Conservation (phyloP, 2,797 vertebrate species). For the Lithobates sylvaticus region DNA sequence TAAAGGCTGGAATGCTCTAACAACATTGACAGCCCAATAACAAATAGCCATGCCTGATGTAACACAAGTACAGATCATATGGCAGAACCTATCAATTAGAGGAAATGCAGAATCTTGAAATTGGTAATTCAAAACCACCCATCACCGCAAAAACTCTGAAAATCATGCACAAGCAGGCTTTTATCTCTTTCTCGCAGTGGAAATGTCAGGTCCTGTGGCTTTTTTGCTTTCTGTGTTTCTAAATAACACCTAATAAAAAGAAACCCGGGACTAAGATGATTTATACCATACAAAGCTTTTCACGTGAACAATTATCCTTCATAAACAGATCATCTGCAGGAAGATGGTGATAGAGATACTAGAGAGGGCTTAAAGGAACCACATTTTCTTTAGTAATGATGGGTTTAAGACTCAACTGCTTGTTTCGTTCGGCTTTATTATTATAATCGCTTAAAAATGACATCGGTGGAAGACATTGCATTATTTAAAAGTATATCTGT, state of each 20-base stretch:
- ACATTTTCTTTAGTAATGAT: neutral
- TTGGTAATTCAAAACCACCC: neutral
- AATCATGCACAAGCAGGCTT: constrained; percentile 3
- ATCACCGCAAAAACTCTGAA: neutral
- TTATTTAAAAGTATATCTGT: no score
- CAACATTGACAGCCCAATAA: constrained; percentile 23
- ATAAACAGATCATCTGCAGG: constrained; percentile 10
- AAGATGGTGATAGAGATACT: neutral
- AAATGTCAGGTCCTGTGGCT: neutral
- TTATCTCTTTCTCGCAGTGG: neutral
- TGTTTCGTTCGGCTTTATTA: neutral
- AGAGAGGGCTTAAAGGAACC: neutral
- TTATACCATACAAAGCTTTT: neutral
- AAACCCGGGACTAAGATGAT: neutral
- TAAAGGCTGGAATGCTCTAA: neutral
- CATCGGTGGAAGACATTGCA: neutral
- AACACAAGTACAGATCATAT: constrained; percentile 23
- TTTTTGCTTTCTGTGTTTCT: neutral
- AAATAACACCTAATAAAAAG: constrained; percentile 46
- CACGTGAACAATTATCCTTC: neutral
- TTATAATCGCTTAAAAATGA: neutral
- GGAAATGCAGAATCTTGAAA: neutral
- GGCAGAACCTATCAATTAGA: neutral
- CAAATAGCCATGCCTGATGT: constrained; percentile 9
- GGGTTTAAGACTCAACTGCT: neutral